Evolutionary conservation across 2,797 vertebrate species (phyloP).

Genomic region (Toxotes lorentzi): DNA sequence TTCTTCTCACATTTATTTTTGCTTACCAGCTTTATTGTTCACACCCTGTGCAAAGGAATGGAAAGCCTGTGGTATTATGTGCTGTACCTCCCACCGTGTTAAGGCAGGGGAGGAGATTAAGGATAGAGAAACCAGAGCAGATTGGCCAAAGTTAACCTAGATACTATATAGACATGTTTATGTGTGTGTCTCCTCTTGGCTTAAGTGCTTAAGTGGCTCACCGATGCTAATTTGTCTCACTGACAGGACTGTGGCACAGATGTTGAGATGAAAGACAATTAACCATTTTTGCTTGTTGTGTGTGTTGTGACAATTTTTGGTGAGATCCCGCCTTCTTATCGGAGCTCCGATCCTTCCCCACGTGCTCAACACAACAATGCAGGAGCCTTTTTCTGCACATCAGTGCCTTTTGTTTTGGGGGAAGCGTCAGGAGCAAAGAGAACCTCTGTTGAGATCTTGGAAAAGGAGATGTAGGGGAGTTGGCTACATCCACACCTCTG

Average conservation of each 20-base stretch:
- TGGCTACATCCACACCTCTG: constrained; percentile 15
- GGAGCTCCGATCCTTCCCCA: background rate
- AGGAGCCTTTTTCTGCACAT: background rate
- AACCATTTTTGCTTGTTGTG: background rate
- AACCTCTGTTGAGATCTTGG: background rate
- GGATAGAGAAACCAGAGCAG: constrained; percentile 75
- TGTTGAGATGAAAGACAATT: constrained; percentile 13
- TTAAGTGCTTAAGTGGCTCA: constrained; percentile 38
- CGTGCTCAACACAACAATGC: constrained; percentile 5
- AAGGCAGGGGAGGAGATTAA: constrained; percentile 79
- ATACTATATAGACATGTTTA: constrained; percentile 66
- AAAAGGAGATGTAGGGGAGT: constrained; percentile 8
- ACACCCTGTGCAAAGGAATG: constrained; percentile 50
- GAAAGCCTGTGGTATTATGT: constrained; percentile 65
- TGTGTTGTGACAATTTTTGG: constrained; percentile 20
- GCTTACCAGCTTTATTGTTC: constrained; percentile 44
- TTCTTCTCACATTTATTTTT: constrained; percentile 19
- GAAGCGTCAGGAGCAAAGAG: background rate
- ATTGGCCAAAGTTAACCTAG: constrained; percentile 85
- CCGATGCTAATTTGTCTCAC: constrained; percentile 28
- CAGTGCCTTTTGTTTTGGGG: constrained; percentile 2
- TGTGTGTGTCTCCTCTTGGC: constrained; percentile 40
- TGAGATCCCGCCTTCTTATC: background rate
- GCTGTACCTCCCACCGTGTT: constrained; percentile 56
- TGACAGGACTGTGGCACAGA: background rate